phyloP scores from a whole-genome alignment of 2,797 vertebrate genomes.

The Labeo calbasu region DNA sequence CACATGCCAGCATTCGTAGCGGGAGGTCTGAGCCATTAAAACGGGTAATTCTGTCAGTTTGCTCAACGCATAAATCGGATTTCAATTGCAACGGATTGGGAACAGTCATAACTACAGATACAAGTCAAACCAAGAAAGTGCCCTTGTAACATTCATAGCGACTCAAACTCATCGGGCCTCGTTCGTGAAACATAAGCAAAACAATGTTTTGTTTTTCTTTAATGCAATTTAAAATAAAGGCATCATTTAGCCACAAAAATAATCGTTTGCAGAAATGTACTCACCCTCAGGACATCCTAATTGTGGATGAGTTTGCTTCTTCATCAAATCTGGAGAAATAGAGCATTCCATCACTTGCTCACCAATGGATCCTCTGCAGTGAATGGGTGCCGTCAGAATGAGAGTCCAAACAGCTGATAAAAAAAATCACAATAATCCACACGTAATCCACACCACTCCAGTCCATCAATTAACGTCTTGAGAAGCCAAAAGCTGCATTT shows the following conservation, averaged over 20 bases:
- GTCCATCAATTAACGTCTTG: neutral
- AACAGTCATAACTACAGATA: slow-evolving; percentile 23
- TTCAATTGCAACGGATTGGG: neutral
- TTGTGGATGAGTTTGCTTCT: neutral
- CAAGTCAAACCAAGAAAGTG: slow-evolving; percentile 23
- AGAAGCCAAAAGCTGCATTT: neutral
- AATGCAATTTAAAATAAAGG: neutral
- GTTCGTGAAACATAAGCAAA: neutral
- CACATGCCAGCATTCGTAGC: slow-evolving; percentile 33
- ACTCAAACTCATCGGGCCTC: neutral
- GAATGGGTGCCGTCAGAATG: neutral
- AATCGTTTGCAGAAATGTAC: neutral
- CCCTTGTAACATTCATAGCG: slow-evolving; percentile 3
- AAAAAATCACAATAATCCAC: neutral
- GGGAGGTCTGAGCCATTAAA: slow-evolving; percentile 50
- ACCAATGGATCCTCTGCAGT: neutral
- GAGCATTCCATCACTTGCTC: neutral
- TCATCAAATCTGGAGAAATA: neutral
- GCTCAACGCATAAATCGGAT: neutral
- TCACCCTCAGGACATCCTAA: too few relatives aligned
- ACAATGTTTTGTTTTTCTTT: too few relatives aligned
- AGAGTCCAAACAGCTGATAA: neutral
- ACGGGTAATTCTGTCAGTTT: slow-evolving; percentile 28
- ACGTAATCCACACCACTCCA: neutral
- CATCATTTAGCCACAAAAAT: neutral